Conservation (phyloP, 2,113 vertebrate genomes). For the Bubo scandiacus region DNA sequence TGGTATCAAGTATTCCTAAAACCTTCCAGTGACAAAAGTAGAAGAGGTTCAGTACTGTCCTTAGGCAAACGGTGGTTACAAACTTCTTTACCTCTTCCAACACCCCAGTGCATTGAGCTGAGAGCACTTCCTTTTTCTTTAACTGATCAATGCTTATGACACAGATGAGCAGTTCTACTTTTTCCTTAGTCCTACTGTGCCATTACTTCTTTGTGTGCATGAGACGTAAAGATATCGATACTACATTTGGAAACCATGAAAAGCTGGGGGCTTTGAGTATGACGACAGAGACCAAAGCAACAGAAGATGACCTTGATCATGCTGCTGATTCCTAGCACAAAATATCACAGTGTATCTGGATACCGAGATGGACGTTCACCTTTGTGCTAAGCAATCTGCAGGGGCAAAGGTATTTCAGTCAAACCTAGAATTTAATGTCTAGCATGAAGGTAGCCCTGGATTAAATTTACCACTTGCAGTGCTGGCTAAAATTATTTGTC, state of each 20-base stretch:
- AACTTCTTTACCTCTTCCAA: background rate
- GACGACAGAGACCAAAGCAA: background rate
- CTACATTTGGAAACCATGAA: background rate
- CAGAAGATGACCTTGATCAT: background rate
- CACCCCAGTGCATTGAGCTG: background rate
- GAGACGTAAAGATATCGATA: background rate
- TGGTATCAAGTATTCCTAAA: background rate
- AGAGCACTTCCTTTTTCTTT: background rate
- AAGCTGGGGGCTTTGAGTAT: background rate
- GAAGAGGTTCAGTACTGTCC: background rate
- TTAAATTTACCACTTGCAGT: background rate
- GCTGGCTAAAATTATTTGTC: background rate
- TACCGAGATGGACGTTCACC: background rate
- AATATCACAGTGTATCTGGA: background rate
- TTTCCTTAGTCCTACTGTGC: background rate
- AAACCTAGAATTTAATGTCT: background rate
- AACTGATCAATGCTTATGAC: background rate
- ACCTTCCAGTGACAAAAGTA: background rate
- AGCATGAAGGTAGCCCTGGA: background rate
- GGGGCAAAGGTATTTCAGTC: background rate
- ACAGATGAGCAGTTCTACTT: background rate
- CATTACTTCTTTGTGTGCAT: background rate
- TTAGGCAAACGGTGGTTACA: background rate
- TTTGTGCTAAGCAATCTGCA: background rate
- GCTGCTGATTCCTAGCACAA: background rate